Percentiles rank a stretch among this genome's conserved stretches.
phyloP scores from a whole-genome alignment of 1,140 invertebrate species.

The Oncopodura yosiiana region DNA sequence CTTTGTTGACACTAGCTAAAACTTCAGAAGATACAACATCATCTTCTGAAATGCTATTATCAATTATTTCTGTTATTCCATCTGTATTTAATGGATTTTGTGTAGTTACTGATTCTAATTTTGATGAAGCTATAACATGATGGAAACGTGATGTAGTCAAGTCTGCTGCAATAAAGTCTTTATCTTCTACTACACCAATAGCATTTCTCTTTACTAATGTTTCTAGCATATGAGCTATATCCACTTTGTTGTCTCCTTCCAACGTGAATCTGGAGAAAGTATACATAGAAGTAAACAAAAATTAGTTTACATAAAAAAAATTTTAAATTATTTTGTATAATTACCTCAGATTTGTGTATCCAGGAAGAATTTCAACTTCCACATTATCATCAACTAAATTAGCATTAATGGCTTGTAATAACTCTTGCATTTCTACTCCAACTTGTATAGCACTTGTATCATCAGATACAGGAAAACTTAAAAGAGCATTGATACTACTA shows the following conservation, averaged over 20 bases:
- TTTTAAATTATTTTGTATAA: too few species aligned
- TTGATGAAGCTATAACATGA: constrained; percentile 1
- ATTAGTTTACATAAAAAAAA: background rate
- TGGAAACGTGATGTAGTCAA: constrained; percentile 23
- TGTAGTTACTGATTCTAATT: background rate
- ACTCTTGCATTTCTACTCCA: constrained; percentile 44
- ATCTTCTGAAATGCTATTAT: constrained; percentile 14
- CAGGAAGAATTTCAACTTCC: constrained; percentile 46
- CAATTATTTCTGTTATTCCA: constrained; percentile 4
- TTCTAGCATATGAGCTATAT: constrained; percentile 54
- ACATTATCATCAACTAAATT: constrained; percentile 46
- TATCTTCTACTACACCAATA: constrained; percentile 15
- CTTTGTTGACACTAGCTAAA: constrained; percentile 11
- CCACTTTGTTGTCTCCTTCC: constrained; percentile 53
- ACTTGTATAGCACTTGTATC: constrained; percentile 40
- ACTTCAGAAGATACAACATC: constrained; percentile 20
- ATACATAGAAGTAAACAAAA: constrained; percentile 36
- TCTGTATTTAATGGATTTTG: background rate
- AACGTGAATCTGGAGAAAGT: constrained; percentile 54
- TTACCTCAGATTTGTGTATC: constrained; percentile 44
- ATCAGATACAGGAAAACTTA: constrained; percentile 48
- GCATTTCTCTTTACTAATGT: constrained; percentile 46
- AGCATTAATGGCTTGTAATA: constrained; percentile 45
- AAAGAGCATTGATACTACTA: constrained; percentile 50
- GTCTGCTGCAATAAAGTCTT: constrained; percentile 19